Evolutionary conservation across 2,888 invertebrate species (phyloP).

Genomic region (Melikaiella ostensackeni): DNA sequence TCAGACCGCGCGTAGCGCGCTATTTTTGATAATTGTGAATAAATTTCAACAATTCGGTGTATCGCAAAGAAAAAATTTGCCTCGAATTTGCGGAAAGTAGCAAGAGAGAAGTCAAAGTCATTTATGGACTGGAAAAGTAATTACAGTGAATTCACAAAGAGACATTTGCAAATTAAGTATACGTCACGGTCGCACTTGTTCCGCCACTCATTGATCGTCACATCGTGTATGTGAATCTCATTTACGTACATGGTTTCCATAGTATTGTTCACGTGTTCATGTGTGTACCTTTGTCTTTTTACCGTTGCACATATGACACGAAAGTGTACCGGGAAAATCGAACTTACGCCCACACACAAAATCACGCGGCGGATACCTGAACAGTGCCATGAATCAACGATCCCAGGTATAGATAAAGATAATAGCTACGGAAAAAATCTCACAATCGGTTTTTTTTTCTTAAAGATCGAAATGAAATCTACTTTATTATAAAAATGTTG

Average conservation of each 20-base stretch:
- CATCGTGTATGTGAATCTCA: constrained; percentile 1
- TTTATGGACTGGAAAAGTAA: not conserved
- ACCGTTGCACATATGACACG: not conserved
- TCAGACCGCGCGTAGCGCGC: no score
- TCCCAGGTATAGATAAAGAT: constrained; percentile 1
- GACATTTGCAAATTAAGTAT: constrained; percentile 11
- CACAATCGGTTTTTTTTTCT: no score
- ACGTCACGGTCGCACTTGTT: not conserved
- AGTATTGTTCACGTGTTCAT: not conserved
- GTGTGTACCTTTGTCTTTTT: constrained; percentile 3
- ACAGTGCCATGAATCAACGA: constrained; percentile 7
- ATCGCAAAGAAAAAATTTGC: not conserved
- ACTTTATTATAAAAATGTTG: no score
- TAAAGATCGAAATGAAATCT: no score
- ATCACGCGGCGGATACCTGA: not conserved
- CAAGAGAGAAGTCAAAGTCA: not conserved
- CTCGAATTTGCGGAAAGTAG: not conserved
- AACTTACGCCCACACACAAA: constrained; percentile 20
- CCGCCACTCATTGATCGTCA: constrained; percentile 25
- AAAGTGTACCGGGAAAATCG: constrained; percentile 21
- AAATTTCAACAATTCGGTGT: not conserved
- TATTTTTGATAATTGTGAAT: no score
- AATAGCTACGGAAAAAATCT: not conserved
- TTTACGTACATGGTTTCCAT: not conserved
- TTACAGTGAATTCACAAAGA: not conserved